These are phyloP conservation scores for human (Homo sapiens) DNA, from an alignment of 2,113 vertebrate species.

Conservation along the genomic window DNA sequence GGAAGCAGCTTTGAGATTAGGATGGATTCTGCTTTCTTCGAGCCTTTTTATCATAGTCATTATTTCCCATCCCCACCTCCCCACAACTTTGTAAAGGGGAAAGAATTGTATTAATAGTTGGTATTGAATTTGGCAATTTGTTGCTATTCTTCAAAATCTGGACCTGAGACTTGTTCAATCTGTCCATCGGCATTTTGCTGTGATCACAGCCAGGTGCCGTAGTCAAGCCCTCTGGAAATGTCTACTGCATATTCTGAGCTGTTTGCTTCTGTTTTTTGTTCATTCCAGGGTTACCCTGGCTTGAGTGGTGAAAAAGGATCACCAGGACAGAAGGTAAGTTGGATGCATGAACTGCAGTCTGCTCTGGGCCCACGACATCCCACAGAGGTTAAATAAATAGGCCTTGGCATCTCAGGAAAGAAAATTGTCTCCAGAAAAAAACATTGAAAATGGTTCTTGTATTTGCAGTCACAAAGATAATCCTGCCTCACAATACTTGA, in stretches of 20 bases:
- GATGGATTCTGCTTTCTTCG: neutral
- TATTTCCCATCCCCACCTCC: too few relatives aligned
- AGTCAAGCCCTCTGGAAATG: rapidly evolving
- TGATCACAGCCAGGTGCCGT: rapidly evolving
- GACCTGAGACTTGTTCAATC: neutral
- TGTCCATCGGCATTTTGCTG: too few relatives aligned
- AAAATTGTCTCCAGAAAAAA: neutral
- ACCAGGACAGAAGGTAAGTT: constrained; percentile 85
- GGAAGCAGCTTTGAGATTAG: too few relatives aligned
- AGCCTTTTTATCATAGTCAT: neutral
- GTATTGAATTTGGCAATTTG: neutral
- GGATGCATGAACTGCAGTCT: neutral
- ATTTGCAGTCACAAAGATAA: rapidly evolving
- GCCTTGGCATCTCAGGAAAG: too few relatives aligned
- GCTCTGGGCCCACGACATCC: neutral
- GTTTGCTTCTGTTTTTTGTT: neutral
- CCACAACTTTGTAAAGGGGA: neutral
- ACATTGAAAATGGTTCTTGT: neutral
- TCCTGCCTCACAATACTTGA: rapidly evolving
- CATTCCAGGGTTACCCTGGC: constrained; percentile 88
- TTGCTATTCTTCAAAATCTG: neutral
- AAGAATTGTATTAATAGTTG: neutral
- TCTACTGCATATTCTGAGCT: rapidly evolving
- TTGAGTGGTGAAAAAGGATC: constrained; percentile 84
- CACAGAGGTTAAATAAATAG: neutral